A percentile compares a stretch with the other conserved stretches of the same genome.
phyloP scores from a whole-genome alignment of 1,140 invertebrate genomes.

The Drosophila mojavensis region DNA sequence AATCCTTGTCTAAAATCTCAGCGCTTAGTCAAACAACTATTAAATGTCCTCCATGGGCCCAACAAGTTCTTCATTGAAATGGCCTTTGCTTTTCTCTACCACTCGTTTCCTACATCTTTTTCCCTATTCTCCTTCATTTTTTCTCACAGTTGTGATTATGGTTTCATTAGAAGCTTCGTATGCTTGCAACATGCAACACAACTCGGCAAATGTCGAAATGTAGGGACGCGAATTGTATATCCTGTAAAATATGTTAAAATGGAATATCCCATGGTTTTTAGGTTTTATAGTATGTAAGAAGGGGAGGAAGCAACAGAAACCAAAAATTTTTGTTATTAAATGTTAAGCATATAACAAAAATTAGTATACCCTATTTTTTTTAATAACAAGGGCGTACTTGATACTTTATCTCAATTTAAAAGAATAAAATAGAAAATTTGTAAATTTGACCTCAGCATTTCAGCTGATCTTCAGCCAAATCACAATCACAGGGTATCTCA shows the following conservation, averaged over 20 bases:
- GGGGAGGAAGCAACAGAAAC: too few relatives aligned
- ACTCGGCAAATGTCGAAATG: slow-evolving; percentile 20
- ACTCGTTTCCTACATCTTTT: too few relatives aligned
- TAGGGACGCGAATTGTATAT: neutral
- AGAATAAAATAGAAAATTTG: too few relatives aligned
- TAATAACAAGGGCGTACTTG: neutral
- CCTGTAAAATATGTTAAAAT: neutral
- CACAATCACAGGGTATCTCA: neutral
- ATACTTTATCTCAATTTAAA: neutral
- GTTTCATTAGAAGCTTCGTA: slow-evolving; percentile 41
- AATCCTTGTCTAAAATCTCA: neutral
- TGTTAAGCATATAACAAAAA: too few relatives aligned
- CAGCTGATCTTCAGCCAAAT: too few relatives aligned
- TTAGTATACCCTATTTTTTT: neutral
- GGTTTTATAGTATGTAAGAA: neutral
- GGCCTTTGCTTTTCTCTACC: neutral
- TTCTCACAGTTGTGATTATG: slow-evolving; percentile 35
- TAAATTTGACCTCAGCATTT: too few relatives aligned
- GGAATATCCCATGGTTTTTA: neutral
- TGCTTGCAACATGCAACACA: slow-evolving; percentile 21
- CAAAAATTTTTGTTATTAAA: too few relatives aligned
- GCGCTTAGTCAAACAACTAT: neutral
- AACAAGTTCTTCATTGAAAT: neutral
- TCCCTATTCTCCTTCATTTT: neutral
- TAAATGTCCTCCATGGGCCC: neutral